Conservation (phyloP, 2,113 vertebrate species). For the Cyprinodon brontotheroides region DNA sequence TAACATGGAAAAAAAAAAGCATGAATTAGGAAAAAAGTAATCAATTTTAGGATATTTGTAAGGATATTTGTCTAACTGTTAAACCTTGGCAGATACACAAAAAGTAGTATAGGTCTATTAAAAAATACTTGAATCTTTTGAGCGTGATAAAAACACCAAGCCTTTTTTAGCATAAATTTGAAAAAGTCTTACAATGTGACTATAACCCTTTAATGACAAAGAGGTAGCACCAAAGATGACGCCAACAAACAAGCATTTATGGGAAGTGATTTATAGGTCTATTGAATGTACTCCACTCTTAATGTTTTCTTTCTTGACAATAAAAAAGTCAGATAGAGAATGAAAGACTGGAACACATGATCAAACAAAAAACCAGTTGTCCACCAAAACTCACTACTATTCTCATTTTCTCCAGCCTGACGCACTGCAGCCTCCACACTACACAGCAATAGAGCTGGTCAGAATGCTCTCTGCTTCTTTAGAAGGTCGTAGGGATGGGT, state of each 20-base stretch:
- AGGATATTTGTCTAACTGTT: background rate
- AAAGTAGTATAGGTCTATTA: background rate
- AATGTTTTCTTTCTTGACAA: background rate
- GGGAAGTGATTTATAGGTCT: background rate
- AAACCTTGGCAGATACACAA: background rate
- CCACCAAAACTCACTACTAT: too few species aligned
- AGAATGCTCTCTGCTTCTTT: too few species aligned
- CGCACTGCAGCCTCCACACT: too few species aligned
- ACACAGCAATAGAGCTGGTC: too few species aligned
- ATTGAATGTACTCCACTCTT: background rate
- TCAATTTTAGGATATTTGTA: background rate
- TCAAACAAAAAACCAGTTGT: background rate
- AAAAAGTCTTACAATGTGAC: too few species aligned
- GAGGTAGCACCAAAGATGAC: background rate
- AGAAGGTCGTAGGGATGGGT: too few species aligned
- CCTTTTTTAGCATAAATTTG: too few species aligned
- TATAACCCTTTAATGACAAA: background rate
- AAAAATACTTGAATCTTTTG: too few species aligned
- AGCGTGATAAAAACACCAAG: too few species aligned
- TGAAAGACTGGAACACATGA: background rate
- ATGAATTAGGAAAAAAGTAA: background rate
- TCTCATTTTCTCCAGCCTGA: too few species aligned
- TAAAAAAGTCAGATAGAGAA: background rate
- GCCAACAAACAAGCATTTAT: background rate
- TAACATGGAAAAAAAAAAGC: background rate